Percentiles rank a stretch among this genome's conserved stretches.
These are phyloP conservation scores for Yponomeuta plumbellus DNA, from an alignment of 2,888 invertebrate species.

Conservation along the genomic window DNA sequence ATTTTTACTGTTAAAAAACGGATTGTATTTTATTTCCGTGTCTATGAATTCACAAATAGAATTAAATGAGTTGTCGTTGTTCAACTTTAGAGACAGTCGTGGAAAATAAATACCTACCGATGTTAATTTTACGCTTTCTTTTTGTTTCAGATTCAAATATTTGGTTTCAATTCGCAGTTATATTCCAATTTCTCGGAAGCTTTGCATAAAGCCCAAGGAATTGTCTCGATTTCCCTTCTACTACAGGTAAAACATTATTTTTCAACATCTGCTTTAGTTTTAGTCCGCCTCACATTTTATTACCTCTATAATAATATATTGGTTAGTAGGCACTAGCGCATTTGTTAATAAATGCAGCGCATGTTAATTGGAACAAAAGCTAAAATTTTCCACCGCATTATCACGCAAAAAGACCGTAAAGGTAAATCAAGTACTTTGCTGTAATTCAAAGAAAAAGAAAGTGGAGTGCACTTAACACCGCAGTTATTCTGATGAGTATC, in stretches of 20 bases:
- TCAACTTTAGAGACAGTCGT: neutral
- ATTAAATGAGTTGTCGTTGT: conserved; percentile 4
- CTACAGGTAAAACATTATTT: conserved; percentile 84
- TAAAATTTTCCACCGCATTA: neutral
- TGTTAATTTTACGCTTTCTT: conserved; percentile 19
- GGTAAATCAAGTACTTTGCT: conserved; percentile 5
- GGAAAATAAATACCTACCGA: neutral
- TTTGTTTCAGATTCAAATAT: conserved; percentile 94
- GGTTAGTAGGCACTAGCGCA: no score
- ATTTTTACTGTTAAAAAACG: neutral
- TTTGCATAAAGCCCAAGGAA: conserved; percentile 93
- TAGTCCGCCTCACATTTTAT: neutral
- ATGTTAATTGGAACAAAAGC: neutral
- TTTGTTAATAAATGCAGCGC: neutral
- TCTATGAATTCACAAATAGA: conserved; percentile 8
- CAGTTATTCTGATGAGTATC: neutral
- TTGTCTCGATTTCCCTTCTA: conserved; percentile 95
- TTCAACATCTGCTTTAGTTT: conserved; percentile 21
- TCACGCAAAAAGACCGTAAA: conserved; percentile 8
- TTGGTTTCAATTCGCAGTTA: conserved; percentile 98
- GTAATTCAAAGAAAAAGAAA: neutral
- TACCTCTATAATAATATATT: no score
- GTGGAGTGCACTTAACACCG: neutral
- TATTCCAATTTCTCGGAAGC: conserved; percentile 98
- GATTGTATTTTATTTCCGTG: neutral